A percentile compares a stretch with the other conserved stretches of the same genome.
phyloP scores from a whole-genome alignment of 1,140 invertebrate species.

The Hydropsyche tenuis region DNA sequence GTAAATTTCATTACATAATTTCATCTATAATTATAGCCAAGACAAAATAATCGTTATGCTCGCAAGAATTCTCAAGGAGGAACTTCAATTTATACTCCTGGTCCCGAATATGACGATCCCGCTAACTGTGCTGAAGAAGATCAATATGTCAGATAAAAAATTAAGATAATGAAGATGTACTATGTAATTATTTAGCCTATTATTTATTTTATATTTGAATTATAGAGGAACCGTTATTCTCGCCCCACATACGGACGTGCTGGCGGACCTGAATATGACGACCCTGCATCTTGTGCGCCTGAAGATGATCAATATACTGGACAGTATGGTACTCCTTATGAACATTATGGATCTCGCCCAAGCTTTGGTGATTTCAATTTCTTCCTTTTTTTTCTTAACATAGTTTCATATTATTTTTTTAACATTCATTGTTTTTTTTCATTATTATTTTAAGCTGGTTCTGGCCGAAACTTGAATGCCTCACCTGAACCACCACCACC shows the following conservation, averaged over 20 bases:
- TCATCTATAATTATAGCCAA: conserved; percentile 67
- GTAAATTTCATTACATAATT: not conserved
- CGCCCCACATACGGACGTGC: conserved; percentile 61
- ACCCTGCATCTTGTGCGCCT: conserved; percentile 88
- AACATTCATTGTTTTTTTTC: too few species aligned
- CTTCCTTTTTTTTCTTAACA: too few species aligned
- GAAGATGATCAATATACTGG: conserved; percentile 89
- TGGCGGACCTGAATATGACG: conserved; percentile 82
- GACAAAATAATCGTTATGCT: conserved; percentile 76
- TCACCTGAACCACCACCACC: conserved; percentile 85
- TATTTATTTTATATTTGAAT: conserved; percentile 10
- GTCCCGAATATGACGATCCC: conserved; percentile 87
- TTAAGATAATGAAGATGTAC: too few species aligned
- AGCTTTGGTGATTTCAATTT: conserved; percentile 68
- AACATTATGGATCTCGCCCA: conserved; percentile 84
- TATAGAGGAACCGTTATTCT: conserved; percentile 64
- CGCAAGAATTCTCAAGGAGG: conserved; percentile 70
- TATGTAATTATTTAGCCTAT: conserved; percentile 7
- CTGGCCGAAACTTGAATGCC: conserved; percentile 70
- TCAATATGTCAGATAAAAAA: conserved; percentile 76
- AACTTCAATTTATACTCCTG: conserved; percentile 74
- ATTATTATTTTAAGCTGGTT: conserved; percentile 60
- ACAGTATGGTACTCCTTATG: conserved; percentile 84
- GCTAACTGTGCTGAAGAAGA: conserved; percentile 88
- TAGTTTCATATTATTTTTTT: too few species aligned